These are phyloP conservation scores for Rhinogobius similis DNA, from an alignment of 2,113 vertebrate species.

Conservation along the genomic window DNA sequence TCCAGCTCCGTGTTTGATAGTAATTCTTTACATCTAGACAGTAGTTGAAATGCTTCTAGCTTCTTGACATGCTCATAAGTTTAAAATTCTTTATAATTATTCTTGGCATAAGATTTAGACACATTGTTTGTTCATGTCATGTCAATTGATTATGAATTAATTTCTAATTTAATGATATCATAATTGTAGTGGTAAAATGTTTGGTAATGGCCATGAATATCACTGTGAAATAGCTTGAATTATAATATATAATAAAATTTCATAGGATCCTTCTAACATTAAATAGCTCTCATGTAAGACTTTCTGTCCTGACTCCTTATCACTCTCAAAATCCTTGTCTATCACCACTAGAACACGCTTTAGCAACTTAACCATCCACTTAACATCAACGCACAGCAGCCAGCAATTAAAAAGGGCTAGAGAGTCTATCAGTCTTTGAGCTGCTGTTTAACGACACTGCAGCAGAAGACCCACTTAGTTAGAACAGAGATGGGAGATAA, in stretches of 20 bases:
- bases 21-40: conserved; percentile 1
- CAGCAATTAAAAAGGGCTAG: conserved; percentile 30
- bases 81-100: too few relatives aligned
- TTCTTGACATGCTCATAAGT: not conserved
- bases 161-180: not conserved
- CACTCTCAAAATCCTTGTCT: conserved; percentile 37
- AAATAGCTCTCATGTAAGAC: not conserved
- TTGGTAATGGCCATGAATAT: not conserved
- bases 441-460: conserved; percentile 52
- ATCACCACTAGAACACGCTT: conserved; percentile 51
- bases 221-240: not conserved
- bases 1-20: not conserved
- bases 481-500: conserved; percentile 50
- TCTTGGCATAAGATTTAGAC: too few relatives aligned
- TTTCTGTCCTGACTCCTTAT: conserved; percentile 17
- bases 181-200: not conserved
- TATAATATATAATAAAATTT: not conserved
- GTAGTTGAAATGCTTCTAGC: not conserved
- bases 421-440: conserved; percentile 59
- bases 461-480: conserved; percentile 50
- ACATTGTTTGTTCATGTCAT: too few relatives aligned
- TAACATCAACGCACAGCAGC: conserved; percentile 61
- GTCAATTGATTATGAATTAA: too few relatives aligned
- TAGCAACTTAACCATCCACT: conserved; percentile 64
- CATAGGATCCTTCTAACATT: not conserved